Percentiles rank a stretch among this genome's conserved stretches.
Evolutionary conservation across 2,113 vertebrate genomes (phyloP).

Genomic region (Psephotus haematonotus): DNA sequence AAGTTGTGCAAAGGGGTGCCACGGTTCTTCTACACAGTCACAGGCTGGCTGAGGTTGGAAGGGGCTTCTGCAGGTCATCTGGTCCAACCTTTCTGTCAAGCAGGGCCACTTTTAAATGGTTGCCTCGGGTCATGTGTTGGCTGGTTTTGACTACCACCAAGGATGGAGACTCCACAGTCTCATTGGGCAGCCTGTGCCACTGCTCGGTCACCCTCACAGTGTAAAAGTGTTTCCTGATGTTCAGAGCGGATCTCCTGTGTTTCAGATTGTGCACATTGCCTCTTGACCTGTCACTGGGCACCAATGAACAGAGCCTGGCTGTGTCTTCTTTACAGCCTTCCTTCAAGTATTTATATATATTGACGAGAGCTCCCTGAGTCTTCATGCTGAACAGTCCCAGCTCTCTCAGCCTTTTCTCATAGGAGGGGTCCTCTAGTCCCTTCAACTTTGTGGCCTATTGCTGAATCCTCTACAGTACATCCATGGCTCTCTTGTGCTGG

Average conservation of each 20-base stretch:
- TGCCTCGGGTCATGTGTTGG: not conserved
- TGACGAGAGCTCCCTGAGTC: not conserved
- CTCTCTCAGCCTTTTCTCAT: not conserved
- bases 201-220: fast-evolving
- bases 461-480: not conserved
- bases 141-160: not conserved
- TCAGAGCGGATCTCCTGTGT: fast-evolving
- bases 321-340: not conserved
- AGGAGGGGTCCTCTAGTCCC: not conserved
- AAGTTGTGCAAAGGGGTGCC: fast-evolving
- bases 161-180: not conserved
- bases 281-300: not conserved
- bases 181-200: not conserved
- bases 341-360: not conserved
- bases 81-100: not conserved
- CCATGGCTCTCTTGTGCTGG: not conserved
- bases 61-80: not conserved
- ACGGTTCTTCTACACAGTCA: not conserved
- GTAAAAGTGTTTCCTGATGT: too few species aligned
- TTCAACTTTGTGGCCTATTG: not conserved
- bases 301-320: not conserved
- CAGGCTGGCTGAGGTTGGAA: not conserved
- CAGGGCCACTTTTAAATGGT: not conserved
- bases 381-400: not conserved
- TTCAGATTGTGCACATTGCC: not conserved